phyloP scores from a whole-genome alignment of 2,888 invertebrate genomes.

The Aradus depressus region DNA sequence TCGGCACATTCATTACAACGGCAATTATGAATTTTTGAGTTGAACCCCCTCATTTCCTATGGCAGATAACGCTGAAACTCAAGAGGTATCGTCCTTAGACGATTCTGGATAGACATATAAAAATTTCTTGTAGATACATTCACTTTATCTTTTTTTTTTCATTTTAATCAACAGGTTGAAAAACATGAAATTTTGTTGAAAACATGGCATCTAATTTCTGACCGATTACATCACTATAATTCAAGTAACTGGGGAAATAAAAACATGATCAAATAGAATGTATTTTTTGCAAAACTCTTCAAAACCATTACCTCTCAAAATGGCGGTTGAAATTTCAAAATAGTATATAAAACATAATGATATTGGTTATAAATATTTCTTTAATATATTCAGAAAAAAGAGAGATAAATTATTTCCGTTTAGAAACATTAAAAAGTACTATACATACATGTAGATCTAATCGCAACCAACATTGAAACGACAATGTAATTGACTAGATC shows the following conservation, averaged over 20 bases:
- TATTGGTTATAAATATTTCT: not conserved
- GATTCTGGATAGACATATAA: no score
- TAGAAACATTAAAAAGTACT: not conserved
- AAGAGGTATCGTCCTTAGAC: not conserved
- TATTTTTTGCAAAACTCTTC: not conserved
- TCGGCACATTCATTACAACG: no score
- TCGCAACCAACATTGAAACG: conserved; percentile 63
- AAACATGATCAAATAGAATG: not conserved
- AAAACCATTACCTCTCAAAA: not conserved
- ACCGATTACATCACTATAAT: no score
- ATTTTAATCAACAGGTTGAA: no score
- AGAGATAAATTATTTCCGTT: not conserved
- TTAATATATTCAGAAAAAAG: not conserved
- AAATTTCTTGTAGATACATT: no score
- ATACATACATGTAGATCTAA: conserved; percentile 54
- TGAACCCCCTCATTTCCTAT: no score
- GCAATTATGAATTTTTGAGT: no score
- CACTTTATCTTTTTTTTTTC: no score
- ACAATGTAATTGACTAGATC: conserved; percentile 55
- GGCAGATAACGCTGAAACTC: no score
- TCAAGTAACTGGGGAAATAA: not conserved
- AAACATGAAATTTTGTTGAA: no score
- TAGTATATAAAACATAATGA: not conserved
- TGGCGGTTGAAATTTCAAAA: not conserved
- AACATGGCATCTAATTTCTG: no score